Base-by-base conservation (phyloP, 2,113 vertebrate genomes). In the Lepus americanus region DNA sequence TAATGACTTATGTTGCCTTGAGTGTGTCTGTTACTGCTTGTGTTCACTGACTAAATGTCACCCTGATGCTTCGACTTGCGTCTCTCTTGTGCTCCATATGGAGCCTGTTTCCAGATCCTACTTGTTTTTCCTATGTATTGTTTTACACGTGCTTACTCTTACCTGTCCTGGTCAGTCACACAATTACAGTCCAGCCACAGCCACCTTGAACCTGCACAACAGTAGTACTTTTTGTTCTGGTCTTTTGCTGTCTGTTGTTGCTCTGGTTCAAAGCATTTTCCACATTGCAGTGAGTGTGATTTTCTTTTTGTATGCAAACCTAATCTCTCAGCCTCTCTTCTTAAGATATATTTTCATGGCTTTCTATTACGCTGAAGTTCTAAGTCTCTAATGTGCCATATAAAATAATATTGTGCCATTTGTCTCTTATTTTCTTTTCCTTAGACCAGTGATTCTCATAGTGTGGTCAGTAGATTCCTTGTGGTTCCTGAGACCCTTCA, bases 321-420 rank as follows among this genome's bases (percentile, higher is more conserved):
- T 39, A 6, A 25, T 63, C 29, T 29, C 22, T 83, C 20, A 72
- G 22, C 29, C 3, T 95, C 33, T 89, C 5, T 74, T 6, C 22
- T 87, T 92, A 78, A 86, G 76, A 61, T 92, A 80, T 3, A 59
- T 72, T 94, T 69, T 78, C 36, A 31, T 59, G 16, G 76, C 44
- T 89, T 93, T 17, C n/a, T n/a, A 20, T 92, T 80, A 83, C 16
- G 77, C 7, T 94, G 13, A 55, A 31, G 23, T 92, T 66, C 17
- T 17, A 14, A 51, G 20, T 94, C 22, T 61, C 33, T 91, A 39
- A 59, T 73, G 19, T 0, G 53, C n/a, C 29, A 70, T 33, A 12
- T 59, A 88, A 79, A 63, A 61, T 76, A 6, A n/a, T 20, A 13
- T 27, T 88, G 53, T 74, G 29, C 59, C 25, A 64, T 73, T 81